phyloP scores from a whole-genome alignment of 1,140 invertebrate species.

The Lepidurus apus region DNA sequence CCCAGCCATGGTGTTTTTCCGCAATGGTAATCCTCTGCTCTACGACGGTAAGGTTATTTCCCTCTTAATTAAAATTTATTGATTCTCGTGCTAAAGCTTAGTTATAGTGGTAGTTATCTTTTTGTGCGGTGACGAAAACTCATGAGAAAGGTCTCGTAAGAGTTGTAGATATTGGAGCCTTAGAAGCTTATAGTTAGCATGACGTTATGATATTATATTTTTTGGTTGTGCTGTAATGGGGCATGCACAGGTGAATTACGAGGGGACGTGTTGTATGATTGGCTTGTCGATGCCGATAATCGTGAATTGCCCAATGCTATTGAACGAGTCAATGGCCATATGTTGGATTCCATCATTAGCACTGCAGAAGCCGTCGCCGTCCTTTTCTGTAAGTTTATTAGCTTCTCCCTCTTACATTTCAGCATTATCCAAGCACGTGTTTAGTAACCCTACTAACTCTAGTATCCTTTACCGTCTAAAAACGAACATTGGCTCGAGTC shows the following conservation, averaged over 20 bases:
- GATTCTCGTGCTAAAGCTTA: constrained; percentile 24
- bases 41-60: constrained; percentile 62
- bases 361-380: constrained; percentile 45
- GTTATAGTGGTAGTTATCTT: constrained; percentile 27
- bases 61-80: constrained; percentile 27
- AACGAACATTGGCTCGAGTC: constrained; percentile 22
- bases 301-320: constrained; percentile 46
- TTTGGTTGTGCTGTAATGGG: background rate
- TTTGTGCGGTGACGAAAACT: background rate
- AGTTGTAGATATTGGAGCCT: background rate
- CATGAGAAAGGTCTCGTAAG: background rate
- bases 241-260: constrained; percentile 33
- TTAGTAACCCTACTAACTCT: constrained; percentile 27
- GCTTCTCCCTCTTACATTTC: background rate
- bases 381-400: constrained; percentile 44
- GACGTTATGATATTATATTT: background rate
- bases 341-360: constrained; percentile 45
- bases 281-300: constrained; percentile 43
- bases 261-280: constrained; percentile 36
- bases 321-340: constrained; percentile 45
- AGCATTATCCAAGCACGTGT: constrained; percentile 18
- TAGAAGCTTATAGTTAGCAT: constrained; percentile 10
- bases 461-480: constrained; percentile 24
- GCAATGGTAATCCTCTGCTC: constrained; percentile 74
- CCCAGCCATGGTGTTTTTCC: constrained; percentile 67